Conservation (phyloP, 30 jellyfish, hydroid and myxozoan species). For the Turritopsis dohrnii region DNA sequence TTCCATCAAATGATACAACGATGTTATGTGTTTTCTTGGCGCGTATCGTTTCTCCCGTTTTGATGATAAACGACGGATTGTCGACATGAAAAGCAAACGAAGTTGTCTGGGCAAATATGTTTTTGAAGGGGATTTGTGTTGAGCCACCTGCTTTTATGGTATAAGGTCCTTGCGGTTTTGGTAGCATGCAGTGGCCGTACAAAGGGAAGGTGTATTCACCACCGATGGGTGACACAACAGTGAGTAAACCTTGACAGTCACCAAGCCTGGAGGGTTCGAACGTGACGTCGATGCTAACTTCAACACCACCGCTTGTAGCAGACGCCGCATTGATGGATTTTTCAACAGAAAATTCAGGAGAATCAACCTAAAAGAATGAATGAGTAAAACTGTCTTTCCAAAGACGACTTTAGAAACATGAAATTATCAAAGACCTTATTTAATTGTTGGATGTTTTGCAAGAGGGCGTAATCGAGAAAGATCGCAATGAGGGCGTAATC, state of each 20-base stretch:
- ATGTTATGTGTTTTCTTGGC: conserved; percentile 82
- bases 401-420: too few species aligned
- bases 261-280: conserved; percentile 90
- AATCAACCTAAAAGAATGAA: conserved; percentile 52
- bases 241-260: conserved; percentile 46
- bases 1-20: conserved; percentile 84
- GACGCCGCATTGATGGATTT: conserved; percentile 94
- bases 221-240: conserved; percentile 69
- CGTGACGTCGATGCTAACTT: conserved; percentile 89
- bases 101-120: conserved; percentile 81
- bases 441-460: too few species aligned
- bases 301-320: conserved; percentile 94
- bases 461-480: too few species aligned
- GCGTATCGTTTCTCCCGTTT: conserved; percentile 80
- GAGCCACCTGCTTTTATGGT: conserved; percentile 83
- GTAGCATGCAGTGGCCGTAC: conserved; percentile 82
- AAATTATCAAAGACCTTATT: too few species aligned
- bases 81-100: conserved; percentile 78
- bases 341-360: conserved; percentile 74
- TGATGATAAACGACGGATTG: conserved; percentile 72
- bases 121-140: conserved; percentile 83
- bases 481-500: too few species aligned
- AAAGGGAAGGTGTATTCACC: conserved; percentile 94
- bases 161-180: conserved; percentile 97
- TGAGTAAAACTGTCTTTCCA: too few species aligned